Base-by-base conservation (phyloP, 2,888 invertebrate genomes). In the Microplitis deprimator region DNA sequence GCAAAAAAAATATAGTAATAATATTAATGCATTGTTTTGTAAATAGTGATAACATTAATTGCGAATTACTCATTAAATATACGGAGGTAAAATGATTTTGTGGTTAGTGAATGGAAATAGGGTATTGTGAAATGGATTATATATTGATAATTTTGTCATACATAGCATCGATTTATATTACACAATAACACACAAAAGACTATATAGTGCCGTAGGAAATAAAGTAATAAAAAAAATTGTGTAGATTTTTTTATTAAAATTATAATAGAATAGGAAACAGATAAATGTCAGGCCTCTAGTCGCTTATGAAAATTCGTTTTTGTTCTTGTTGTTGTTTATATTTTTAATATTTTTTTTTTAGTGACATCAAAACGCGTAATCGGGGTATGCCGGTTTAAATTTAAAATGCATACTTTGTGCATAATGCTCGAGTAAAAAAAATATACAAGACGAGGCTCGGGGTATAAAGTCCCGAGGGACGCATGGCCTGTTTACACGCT, bases 401-500 rank as follows among this genome's bases (percentile, higher is more conserved):
- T 80, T 81, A 79, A 74, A 79, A 82, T 81, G 79, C 76, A 81
- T 79, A 80, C 79, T 78, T 73, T 75, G 20, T 70, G 79, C 76
- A 80, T 81, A 79, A 72, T 77, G 75, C 68, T 29, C 10, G 20
- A 73, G 50, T 61, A 39, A 50, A 60, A 67, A 60, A 68, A 41
- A 50, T n/a, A 64, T 62, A 29, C 16, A 75, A 64, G 68, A 60
- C 16, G 40, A n/a, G n/a, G 16, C 10, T 41, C n/a, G 64, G 41
- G 62, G 62, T 76, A 77, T 50, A 64, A 60, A 75, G 75, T 82
- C 83, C 81, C 83, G 50, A 65, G 84, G 80, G 82, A 74, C 76
- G 77, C 77, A 78, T 81, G 81, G 78, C 79, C 81, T 84, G 82
- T 81, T 82, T 82, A 76, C 81, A 81, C 77, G 81, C 79, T 82